These are phyloP conservation scores for Coregonus ussuriensis DNA, from an alignment of 2,797 vertebrate genomes.

Conservation along the genomic window DNA sequence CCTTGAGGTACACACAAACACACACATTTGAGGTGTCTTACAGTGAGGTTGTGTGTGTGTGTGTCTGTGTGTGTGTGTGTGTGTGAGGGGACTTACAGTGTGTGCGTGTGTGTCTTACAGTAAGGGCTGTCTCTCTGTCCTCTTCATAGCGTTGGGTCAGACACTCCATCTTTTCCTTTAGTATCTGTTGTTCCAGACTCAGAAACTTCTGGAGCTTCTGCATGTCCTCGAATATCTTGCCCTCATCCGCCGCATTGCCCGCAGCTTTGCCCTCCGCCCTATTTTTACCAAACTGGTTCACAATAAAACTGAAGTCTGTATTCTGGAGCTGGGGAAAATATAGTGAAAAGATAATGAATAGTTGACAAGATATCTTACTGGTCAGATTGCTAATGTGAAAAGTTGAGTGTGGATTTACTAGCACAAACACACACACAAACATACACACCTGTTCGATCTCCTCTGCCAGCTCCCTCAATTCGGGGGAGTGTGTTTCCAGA, in stretches of 20 bases:
- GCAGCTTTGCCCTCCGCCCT: not conserved
- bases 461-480: slow-evolving; percentile 28
- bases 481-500: slow-evolving; percentile 23
- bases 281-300: slow-evolving; percentile 10
- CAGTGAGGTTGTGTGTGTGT: not conserved
- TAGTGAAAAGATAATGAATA: no score
- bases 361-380: not conserved
- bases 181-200: slow-evolving; percentile 43
- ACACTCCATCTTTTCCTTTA: slow-evolving; percentile 56
- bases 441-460: slow-evolving; percentile 40
- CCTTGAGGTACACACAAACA: slow-evolving; percentile 23
- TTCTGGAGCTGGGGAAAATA: slow-evolving; percentile 33
- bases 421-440: not conserved
- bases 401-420: not conserved
- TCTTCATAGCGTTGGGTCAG: slow-evolving; percentile 34
- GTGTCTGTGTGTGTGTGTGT: not conserved
- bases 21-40: not conserved
- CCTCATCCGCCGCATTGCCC: no score
- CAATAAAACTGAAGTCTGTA: slow-evolving; percentile 17
- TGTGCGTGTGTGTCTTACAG: slow-evolving; percentile 29
- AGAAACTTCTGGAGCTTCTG: slow-evolving; percentile 21
- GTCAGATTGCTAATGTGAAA: not conserved
- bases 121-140: slow-evolving; percentile 17
- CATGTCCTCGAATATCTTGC: not conserved
- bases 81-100: no score